phyloP scores from a whole-genome alignment of 2,797 vertebrate species.

The Molothrus aeneus region DNA sequence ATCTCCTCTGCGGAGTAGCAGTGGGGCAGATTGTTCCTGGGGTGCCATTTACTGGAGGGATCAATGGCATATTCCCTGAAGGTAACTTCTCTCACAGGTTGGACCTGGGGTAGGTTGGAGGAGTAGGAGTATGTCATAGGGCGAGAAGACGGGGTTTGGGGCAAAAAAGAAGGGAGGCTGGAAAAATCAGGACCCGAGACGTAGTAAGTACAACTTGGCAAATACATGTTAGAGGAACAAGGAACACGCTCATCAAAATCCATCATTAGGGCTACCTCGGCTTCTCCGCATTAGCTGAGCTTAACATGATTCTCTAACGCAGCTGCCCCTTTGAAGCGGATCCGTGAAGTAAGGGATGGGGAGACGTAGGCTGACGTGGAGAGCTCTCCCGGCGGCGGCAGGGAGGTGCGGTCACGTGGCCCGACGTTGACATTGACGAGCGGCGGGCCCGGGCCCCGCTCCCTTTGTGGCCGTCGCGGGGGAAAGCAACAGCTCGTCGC shows the following conservation, averaged over 20 bases:
- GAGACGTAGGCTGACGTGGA: conserved; percentile 99
- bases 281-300: conserved; percentile 87
- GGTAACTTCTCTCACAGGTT: conserved; percentile 96
- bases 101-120: conserved; percentile 95
- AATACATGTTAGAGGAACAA: conserved; percentile 98
- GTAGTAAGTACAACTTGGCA: conserved; percentile 99
- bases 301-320: conserved; percentile 95
- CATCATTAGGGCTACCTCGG: conserved; percentile 93
- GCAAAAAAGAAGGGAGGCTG: conserved; percentile 96
- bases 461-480: conserved; percentile 82
- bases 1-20: conserved; percentile 94
- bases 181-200: conserved; percentile 97
- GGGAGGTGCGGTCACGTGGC: conserved; percentile 99
- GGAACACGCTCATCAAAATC: conserved; percentile 99
- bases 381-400: conserved; percentile 98
- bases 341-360: conserved; percentile 93
- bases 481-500: conserved; percentile 83
- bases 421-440: conserved; percentile 98
- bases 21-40: conserved; percentile 91
- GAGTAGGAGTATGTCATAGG: conserved; percentile 97
- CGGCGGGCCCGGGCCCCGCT: conserved; percentile 76
- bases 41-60: conserved; percentile 95
- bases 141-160: conserved; percentile 96
- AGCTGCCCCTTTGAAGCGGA: conserved; percentile 97
- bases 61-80: conserved; percentile 99